Percentiles rank a stretch among this genome's conserved stretches.
These are phyloP conservation scores for Halictus rubicundus DNA, from an alignment of 1,140 invertebrate genomes.

Conservation along the genomic window DNA sequence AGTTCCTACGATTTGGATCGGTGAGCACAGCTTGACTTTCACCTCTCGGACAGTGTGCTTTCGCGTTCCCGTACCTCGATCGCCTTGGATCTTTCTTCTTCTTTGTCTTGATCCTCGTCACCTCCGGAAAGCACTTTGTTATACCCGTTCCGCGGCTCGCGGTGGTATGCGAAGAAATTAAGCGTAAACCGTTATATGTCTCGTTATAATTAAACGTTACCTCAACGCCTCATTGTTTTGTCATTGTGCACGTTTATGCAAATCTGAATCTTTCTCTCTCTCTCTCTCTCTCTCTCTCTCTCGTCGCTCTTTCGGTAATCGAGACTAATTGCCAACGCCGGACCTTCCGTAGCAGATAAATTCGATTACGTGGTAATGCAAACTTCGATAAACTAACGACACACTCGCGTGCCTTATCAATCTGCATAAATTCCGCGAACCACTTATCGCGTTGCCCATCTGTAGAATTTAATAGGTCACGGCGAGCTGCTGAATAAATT, in stretches of 20 bases:
- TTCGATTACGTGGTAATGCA: too few species aligned
- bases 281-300: too few species aligned
- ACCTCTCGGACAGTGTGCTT: constrained; percentile 64
- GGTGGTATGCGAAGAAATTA: constrained; percentile 23
- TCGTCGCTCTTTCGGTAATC: too few species aligned
- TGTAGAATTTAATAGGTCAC: too few species aligned
- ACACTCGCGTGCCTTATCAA: too few species aligned
- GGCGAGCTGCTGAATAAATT: background rate
- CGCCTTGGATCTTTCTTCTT: constrained; percentile 51
- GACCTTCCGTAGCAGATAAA: too few species aligned
- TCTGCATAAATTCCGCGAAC: too few species aligned
- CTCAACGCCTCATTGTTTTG: background rate
- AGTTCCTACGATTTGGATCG: constrained; percentile 56
- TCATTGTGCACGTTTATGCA: background rate
- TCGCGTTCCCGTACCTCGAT: constrained; percentile 55
- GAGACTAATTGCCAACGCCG: too few species aligned
- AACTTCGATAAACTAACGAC: too few species aligned
- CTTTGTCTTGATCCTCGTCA: constrained; percentile 39
- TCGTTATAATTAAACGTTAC: constrained; percentile 23
- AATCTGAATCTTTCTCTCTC: too few species aligned
- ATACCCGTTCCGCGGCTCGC: background rate
- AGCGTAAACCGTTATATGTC: constrained; percentile 10
- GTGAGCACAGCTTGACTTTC: constrained; percentile 64
- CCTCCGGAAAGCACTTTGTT: constrained; percentile 9
- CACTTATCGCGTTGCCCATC: too few species aligned